phyloP scores from a whole-genome alignment of 2,888 invertebrate species.

The Heliconius hortense region DNA sequence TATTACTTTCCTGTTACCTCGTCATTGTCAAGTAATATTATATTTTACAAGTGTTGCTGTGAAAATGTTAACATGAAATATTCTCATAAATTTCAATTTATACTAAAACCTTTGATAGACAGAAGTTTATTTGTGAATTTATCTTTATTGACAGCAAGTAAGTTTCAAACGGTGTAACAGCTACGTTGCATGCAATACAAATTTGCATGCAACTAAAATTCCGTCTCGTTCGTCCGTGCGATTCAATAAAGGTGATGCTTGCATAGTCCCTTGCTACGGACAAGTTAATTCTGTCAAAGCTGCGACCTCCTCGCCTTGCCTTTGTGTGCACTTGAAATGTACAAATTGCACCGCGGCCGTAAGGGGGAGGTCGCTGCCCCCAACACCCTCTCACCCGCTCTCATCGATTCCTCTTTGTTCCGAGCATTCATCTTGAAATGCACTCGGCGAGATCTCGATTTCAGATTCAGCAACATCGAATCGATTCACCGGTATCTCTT shows the following conservation, averaged over 20 bases:
- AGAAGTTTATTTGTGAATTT: conserved; percentile 28
- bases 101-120: conserved; percentile 13
- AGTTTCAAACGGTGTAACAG: conserved; percentile 35
- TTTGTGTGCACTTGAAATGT: conserved; percentile 82
- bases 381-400: conserved; percentile 66
- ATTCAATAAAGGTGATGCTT: conserved; percentile 73
- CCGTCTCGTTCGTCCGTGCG: conserved; percentile 52
- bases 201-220: conserved; percentile 49
- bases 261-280: conserved; percentile 64
- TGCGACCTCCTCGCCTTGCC: conserved; percentile 77
- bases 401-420: conserved; percentile 81
- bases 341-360: conserved; percentile 79
- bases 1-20: neutral
- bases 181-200: conserved; percentile 38
- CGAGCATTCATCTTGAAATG: conserved; percentile 78
- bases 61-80: conserved; percentile 1
- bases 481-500: conserved; percentile 51
- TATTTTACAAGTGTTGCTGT: neutral
- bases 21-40: neutral
- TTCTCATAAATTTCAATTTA: conserved; percentile 7
- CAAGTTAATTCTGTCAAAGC: conserved; percentile 82
- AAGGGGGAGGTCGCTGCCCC: conserved; percentile 74
- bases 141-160: conserved; percentile 29
- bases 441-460: conserved; percentile 73
- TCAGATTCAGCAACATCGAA: conserved; percentile 64